Evolutionary conservation across 2,797 vertebrate species (phyloP).

Genomic region (Clarias pachynema): DNA sequence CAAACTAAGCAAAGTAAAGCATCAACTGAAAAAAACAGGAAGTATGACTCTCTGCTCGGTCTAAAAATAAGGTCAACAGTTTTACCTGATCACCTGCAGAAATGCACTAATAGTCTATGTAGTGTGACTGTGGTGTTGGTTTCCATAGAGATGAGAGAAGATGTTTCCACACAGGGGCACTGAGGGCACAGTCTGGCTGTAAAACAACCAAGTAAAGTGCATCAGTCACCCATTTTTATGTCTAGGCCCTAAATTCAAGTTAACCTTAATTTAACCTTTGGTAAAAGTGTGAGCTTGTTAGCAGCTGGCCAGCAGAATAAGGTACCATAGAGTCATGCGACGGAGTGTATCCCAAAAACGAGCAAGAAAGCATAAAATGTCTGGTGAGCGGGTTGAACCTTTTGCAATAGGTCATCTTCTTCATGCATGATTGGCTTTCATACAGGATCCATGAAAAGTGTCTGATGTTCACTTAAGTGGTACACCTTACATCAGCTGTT

Average conservation of each 20-base stretch:
- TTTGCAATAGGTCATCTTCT: not conserved
- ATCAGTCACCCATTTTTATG: conserved; percentile 19
- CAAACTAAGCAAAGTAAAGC: not conserved
- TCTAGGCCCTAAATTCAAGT: conserved; percentile 19
- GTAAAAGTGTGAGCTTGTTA: not conserved
- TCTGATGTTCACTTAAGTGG: conserved; percentile 27
- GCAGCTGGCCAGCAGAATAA: not conserved
- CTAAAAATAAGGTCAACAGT: not conserved
- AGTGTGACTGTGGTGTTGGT: conserved; percentile 39
- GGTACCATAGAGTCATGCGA: not conserved
- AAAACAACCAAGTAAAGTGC: conserved; percentile 16
- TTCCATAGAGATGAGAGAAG: conserved; percentile 51
- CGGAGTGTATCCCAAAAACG: not conserved
- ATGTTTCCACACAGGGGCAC: conserved; percentile 15
- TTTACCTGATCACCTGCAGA: conserved; percentile 15
- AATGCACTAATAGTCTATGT: conserved; percentile 25
- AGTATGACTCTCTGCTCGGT: not conserved
- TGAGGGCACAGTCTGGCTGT: conserved; percentile 21
- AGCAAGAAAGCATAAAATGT: not conserved
- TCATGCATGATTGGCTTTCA: not conserved
- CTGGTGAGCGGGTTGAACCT: conserved; percentile 1
- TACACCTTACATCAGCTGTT: conserved; percentile 30
- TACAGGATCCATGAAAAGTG: conserved; percentile 16
- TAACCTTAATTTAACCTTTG: conserved; percentile 27
- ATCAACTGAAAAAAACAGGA: not conserved